Percentiles rank a stretch among this genome's conserved stretches.
These are phyloP conservation scores for Neotoma lepida DNA, from an alignment of 2,113 vertebrate species.

Conservation along the genomic window DNA sequence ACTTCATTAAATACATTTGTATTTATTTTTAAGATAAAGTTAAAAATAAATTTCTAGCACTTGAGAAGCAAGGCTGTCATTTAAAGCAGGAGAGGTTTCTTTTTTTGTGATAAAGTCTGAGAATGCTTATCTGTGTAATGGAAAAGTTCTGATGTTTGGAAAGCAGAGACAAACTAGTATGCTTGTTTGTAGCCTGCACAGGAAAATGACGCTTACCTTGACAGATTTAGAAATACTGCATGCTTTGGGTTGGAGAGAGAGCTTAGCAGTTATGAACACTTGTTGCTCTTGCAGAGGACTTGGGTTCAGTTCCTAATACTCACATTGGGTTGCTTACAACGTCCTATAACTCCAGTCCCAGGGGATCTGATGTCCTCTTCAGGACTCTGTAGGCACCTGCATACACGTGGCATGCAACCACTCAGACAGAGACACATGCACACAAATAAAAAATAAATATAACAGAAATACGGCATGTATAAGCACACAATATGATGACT, in stretches of 20 bases:
- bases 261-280: background rate
- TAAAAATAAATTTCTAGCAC: background rate
- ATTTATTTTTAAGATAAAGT: constrained; percentile 45
- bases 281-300: background rate
- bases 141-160: background rate
- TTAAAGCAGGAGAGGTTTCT: background rate
- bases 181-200: background rate
- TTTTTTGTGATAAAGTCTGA: constrained; percentile 16
- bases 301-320: background rate
- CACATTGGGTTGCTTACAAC: background rate
- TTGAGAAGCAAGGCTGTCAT: background rate
- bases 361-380: background rate
- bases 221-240: background rate
- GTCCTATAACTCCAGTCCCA: too few species aligned
- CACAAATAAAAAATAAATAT: background rate
- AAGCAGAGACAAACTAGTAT: background rate
- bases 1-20: background rate
- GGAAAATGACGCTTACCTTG: background rate
- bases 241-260: background rate
- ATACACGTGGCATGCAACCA: background rate
- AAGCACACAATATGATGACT: background rate
- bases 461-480: background rate
- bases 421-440: background rate
- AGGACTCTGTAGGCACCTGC: too few species aligned
- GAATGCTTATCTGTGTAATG: background rate